phyloP scores from a whole-genome alignment of 2,113 vertebrate species.

The Clarias gariepinus region DNA sequence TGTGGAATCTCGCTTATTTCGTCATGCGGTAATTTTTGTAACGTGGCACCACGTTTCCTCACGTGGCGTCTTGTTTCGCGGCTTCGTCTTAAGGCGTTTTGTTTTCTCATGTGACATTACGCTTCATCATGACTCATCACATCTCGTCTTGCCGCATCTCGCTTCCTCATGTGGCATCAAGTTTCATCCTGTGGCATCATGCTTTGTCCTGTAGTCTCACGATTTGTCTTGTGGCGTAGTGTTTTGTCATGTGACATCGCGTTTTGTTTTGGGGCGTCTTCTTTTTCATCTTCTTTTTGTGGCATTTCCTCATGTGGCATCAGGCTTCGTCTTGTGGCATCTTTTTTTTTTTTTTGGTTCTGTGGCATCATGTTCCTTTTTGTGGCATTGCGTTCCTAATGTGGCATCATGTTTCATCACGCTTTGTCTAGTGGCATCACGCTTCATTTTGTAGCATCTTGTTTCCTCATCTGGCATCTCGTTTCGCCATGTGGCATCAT shows the following conservation, averaged over 20 bases:
- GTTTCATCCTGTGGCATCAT: background rate
- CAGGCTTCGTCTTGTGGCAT: too few species aligned
- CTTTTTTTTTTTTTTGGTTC: too few species aligned
- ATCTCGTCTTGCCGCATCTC: too few species aligned
- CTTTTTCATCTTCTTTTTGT: too few species aligned
- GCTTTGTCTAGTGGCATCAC: background rate
- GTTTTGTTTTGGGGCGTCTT: too few species aligned
- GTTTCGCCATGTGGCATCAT: too few species aligned
- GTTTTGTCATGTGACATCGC: too few species aligned
- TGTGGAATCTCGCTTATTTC: background rate
- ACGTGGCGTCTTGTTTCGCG: background rate
- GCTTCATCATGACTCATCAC: background rate
- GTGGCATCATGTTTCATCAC: background rate
- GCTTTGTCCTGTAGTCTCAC: background rate
- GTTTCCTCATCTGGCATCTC: background rate
- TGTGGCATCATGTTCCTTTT: background rate
- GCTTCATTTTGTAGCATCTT: background rate
- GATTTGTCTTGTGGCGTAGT: too few species aligned
- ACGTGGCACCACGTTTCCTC: background rate
- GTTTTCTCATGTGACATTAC: too few species aligned
- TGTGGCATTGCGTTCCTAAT: background rate
- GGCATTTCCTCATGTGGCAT: background rate
- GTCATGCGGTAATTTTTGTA: background rate
- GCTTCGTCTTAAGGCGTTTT: too few species aligned
- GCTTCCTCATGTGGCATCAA: background rate